Evolutionary conservation across 2,113 vertebrate genomes (phyloP).

Genomic region (human (Homo sapiens)): DNA sequence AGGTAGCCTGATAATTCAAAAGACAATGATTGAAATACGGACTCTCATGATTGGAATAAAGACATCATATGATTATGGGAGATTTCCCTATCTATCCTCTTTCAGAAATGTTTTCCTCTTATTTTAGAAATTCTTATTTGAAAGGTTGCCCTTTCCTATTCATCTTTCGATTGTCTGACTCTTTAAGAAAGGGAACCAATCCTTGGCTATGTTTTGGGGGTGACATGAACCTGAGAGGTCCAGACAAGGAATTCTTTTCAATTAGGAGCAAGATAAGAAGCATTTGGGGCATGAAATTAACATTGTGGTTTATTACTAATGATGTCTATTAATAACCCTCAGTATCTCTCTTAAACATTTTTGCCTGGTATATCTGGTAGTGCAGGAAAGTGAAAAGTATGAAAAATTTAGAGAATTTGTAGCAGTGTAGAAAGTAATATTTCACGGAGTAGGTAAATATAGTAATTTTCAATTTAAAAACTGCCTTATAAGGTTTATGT

Average conservation of each 20-base stretch:
- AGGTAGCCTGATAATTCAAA: constrained; percentile 6
- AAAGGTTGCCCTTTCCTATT: background rate
- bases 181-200: background rate
- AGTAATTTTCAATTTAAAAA: constrained; percentile 48
- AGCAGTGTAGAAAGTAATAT: constrained; percentile 10
- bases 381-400: constrained; percentile 28
- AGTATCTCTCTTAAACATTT: constrained; percentile 47
- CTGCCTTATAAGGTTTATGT: constrained; percentile 43
- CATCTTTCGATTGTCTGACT: background rate
- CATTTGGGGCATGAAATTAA: constrained; percentile 50
- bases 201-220: background rate
- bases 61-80: background rate
- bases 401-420: constrained; percentile 46
- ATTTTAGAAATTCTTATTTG: background rate
- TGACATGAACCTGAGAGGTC: background rate
- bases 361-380: background rate
- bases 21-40: background rate
- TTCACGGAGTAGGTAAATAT: constrained; percentile 9
- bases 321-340: constrained; percentile 37
- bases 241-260: constrained; percentile 33
- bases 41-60: background rate
- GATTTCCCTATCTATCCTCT: background rate
- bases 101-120: background rate
- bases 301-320: constrained; percentile 44
- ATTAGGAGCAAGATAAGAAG: background rate